Evolutionary conservation across 2,113 vertebrate genomes (phyloP), one percentile per base, ranked within the genome.

Genomic region (Phasianus colchicus): DNA sequence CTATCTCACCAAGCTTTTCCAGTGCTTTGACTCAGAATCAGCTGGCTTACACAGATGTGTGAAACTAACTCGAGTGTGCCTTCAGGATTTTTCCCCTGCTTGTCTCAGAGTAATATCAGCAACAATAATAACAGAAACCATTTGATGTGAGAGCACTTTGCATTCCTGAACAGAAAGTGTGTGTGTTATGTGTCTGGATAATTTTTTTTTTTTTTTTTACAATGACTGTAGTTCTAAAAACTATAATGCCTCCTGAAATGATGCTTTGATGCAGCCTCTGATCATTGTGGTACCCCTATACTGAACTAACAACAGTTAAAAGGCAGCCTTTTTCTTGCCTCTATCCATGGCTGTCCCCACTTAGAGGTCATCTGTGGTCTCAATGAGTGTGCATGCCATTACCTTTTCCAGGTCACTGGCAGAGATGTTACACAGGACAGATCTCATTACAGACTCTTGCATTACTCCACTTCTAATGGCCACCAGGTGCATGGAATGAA

Each of bases 271-370:
- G 82, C 18, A 55, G 18, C 24, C 29, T 18, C 12, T 70, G 1
- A 40, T 78, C 6, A 10, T 81, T 20, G 71, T 75, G 13, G 47
- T 61, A 13, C 6, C 18, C 42, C 15, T 80, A 69, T 61, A 38
- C 40, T 86, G 60, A 80, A 55, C 43, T 73, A 1, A 0, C 29
- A 87, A 3, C 19, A 25, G 18, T 61, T 86, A 67, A n/a, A 34
- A 67, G 63, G 50, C 42, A 83, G 47, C 36, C 42, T 25, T 63
- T 17, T 25, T 67, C 17, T 52, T 92, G n/a, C 9, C 2, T 67
- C 2, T 74, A 47, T 57, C 19, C 14, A 7, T 0, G 1, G 16
- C 18, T 75, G 14, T 7, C 27, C 25, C 34, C 25, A 57, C 16
- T 0, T 57, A 63, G 50, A 15, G 88, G 24, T 70, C 8, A 38